A percentile compares a stretch with the other conserved stretches of the same genome.
Evolutionary conservation across 2,113 vertebrate species (phyloP).

Genomic region (Pungitius pungitius): DNA sequence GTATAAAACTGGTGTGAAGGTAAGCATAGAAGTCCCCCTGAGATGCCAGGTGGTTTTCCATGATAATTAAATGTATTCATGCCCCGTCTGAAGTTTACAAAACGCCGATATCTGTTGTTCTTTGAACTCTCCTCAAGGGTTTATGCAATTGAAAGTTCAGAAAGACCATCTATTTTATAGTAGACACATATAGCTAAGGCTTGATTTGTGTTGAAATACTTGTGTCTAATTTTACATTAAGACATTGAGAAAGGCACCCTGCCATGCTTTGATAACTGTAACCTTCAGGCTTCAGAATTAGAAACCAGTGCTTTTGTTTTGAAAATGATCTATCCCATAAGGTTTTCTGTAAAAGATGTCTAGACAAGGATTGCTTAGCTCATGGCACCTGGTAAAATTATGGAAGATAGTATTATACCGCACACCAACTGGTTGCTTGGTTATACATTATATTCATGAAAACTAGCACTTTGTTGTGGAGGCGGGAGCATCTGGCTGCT

Average conservation of each 20-base stretch:
- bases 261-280: conserved; percentile 13
- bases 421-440: not conserved
- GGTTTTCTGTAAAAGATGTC: not conserved
- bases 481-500: not conserved
- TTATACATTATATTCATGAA: conserved; percentile 44
- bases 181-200: too few species aligned
- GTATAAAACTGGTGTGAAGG: not conserved
- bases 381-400: not conserved
- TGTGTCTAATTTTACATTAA: too few species aligned
- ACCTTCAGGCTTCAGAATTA: conserved; percentile 4
- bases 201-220: too few species aligned
- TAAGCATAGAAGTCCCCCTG: not conserved
- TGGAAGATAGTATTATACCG: not conserved
- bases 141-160: not conserved
- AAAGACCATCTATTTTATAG: not conserved
- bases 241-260: too few species aligned
- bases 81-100: not conserved
- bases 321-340: not conserved
- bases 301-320: not conserved
- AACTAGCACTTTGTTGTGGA: conserved; percentile 2
- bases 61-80: not conserved
- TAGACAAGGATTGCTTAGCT: not conserved
- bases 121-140: not conserved
- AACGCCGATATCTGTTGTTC: not conserved
- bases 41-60: conserved; percentile 1